Evolutionary conservation across 2,888 invertebrate genomes (phyloP).

Genomic region (Leucoma salicis): DNA sequence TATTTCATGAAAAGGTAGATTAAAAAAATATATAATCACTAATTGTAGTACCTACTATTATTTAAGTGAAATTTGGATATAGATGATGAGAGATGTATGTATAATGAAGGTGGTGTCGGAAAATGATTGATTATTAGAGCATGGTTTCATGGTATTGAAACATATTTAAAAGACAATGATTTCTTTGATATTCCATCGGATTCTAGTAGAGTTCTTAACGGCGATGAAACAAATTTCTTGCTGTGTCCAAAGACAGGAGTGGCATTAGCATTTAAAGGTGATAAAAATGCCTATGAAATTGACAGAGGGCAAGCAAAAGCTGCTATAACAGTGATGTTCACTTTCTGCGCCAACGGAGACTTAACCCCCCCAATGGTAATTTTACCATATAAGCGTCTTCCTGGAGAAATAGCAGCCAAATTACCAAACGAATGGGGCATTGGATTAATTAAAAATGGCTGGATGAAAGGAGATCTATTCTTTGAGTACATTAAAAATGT

Average conservation of each 20-base stretch:
- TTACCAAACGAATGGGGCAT: slow-evolving; percentile 13
- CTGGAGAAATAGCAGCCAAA: slow-evolving; percentile 13
- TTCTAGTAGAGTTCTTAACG: slow-evolving; percentile 35
- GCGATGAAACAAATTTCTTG: slow-evolving; percentile 38
- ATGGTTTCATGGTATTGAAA: slow-evolving; percentile 9
- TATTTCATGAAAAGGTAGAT: too few species aligned
- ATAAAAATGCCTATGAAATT: slow-evolving; percentile 49
- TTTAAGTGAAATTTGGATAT: too few species aligned
- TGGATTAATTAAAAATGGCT: slow-evolving; percentile 10
- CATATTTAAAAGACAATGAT: slow-evolving; percentile 16
- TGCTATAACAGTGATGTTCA: slow-evolving; percentile 51
- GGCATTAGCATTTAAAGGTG: slow-evolving; percentile 20
- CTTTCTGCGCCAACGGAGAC: slow-evolving; percentile 44
- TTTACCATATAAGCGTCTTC: slow-evolving; percentile 44
- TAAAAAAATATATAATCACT: too few species aligned
- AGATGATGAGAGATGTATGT: too few species aligned
- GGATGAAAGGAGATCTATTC: slow-evolving; percentile 11
- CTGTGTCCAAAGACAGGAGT: slow-evolving; percentile 32
- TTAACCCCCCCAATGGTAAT: slow-evolving; percentile 49
- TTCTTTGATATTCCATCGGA: slow-evolving; percentile 17
- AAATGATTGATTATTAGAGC: neutral
- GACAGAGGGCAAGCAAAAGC: slow-evolving; percentile 43
- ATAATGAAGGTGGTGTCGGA: too few species aligned
- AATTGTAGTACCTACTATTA: too few species aligned
- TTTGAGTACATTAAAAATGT: slow-evolving; percentile 12